A percentile compares a stretch with the other conserved stretches of the same genome.
Evolutionary conservation across 2,888 invertebrate species (phyloP).

Genomic region (Papilio demoleus): DNA sequence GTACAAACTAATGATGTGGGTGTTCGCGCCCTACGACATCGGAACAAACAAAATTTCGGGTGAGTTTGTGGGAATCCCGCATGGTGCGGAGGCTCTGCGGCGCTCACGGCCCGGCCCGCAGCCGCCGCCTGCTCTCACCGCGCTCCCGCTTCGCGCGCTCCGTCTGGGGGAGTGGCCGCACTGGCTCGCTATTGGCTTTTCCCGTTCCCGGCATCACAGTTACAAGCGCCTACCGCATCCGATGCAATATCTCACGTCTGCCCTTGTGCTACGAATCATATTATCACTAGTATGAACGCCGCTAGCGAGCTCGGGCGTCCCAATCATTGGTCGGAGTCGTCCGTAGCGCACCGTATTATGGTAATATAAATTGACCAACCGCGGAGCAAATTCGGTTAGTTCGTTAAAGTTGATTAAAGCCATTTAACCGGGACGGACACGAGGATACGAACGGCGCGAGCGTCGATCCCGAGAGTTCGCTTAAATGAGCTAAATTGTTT

Average conservation of each 20-base stretch:
- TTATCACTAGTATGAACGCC: constrained; percentile 54
- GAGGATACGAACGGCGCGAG: constrained; percentile 79
- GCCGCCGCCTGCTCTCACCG: constrained; percentile 26
- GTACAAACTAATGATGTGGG: constrained; percentile 81
- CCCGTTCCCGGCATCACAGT: constrained; percentile 47
- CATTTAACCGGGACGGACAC: constrained; percentile 82
- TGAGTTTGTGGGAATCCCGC: constrained; percentile 80
- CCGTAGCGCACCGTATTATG: constrained; percentile 71
- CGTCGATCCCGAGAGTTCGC: constrained; percentile 74
- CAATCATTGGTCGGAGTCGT: constrained; percentile 68
- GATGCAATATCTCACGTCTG: constrained; percentile 60
- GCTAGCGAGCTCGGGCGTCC: constrained; percentile 54
- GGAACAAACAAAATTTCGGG: constrained; percentile 74
- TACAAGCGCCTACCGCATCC: constrained; percentile 64
- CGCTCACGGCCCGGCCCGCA: constrained; percentile 50
- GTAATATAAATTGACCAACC: constrained; percentile 85
- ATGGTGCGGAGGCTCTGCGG: constrained; percentile 57
- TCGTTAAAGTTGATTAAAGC: constrained; percentile 84
- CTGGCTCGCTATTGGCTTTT: constrained; percentile 61
- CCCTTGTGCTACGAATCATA: constrained; percentile 59
- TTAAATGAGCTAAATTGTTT: constrained; percentile 81
- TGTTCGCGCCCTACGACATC: constrained; percentile 72
- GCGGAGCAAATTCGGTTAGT: constrained; percentile 82
- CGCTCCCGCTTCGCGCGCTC: constrained; percentile 47
- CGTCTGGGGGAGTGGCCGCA: constrained; percentile 58